Percentiles rank a stretch among this genome's conserved stretches.
Conservation (phyloP, 2,113 vertebrate species). For the Marmota flaviventris region DNA sequence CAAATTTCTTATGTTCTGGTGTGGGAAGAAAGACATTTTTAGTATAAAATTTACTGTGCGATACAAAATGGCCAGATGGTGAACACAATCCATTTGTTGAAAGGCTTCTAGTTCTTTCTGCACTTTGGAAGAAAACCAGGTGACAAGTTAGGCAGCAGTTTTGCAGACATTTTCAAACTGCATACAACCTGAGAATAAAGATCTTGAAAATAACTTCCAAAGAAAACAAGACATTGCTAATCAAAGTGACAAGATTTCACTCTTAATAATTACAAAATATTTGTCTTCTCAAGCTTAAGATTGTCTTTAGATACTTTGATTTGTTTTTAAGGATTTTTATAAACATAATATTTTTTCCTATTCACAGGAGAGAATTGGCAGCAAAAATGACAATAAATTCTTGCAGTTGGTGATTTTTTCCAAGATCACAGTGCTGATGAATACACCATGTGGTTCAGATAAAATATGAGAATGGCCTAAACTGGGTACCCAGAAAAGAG, state of each 20-base stretch:
- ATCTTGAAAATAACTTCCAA: slow-evolving; percentile 51
- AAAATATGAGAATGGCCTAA: neutral
- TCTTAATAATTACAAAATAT: neutral
- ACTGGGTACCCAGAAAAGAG: neutral
- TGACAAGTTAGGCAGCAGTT: slow-evolving; percentile 60
- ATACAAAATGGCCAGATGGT: slow-evolving; percentile 63
- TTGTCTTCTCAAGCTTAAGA: slow-evolving; percentile 14
- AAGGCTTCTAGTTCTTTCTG: slow-evolving; percentile 60
- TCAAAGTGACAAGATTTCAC: neutral
- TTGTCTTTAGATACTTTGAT: neutral
- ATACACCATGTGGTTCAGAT: neutral
- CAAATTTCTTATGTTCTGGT: slow-evolving; percentile 46
- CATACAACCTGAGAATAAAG: slow-evolving; percentile 43
- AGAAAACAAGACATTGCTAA: slow-evolving; percentile 38
- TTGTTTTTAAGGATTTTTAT: neutral
- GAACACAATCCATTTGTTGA: slow-evolving; percentile 54
- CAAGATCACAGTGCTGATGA: neutral
- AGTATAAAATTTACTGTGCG: slow-evolving; percentile 70
- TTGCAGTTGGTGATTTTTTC: slow-evolving; percentile 16
- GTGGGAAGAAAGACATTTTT: slow-evolving; percentile 60
- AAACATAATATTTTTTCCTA: neutral
- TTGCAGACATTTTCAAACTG: slow-evolving; percentile 54
- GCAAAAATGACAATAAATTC: slow-evolving; percentile 5
- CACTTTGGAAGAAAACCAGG: slow-evolving; percentile 69
- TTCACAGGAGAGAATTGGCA: neutral